These are phyloP conservation scores for Callocephalon fimbriatum DNA, from an alignment of 2,113 vertebrate genomes.

Conservation along the genomic window DNA sequence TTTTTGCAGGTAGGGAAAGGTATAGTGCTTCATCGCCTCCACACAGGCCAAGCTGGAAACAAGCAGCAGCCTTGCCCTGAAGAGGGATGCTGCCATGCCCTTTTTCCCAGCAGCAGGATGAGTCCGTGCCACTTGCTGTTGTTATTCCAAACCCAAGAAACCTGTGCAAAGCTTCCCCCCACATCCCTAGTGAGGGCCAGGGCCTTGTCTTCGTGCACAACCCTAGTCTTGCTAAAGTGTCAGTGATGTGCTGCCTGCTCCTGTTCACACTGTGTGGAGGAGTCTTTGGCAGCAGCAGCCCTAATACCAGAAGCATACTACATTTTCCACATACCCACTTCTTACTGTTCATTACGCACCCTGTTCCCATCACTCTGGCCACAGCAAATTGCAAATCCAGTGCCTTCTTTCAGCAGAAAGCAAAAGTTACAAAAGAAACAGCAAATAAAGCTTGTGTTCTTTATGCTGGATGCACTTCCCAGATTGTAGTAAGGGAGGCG, in stretches of 20 bases:
- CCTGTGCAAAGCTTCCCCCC: background rate
- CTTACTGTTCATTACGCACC: background rate
- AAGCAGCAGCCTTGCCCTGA: background rate
- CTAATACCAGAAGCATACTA: fast-evolving
- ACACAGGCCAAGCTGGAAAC: background rate
- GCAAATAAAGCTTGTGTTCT: background rate
- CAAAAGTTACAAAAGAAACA: background rate
- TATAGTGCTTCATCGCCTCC: background rate
- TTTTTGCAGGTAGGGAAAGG: background rate
- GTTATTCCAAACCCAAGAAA: background rate
- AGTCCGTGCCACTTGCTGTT: fast-evolving
- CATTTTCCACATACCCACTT: background rate
- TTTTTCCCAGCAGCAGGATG: background rate
- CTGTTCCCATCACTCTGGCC: background rate
- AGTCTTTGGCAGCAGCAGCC: background rate
- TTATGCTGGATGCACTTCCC: background rate
- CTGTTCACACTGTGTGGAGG: fast-evolving
- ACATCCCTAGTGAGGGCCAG: background rate
- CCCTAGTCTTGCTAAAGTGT: background rate
- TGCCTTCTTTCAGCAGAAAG: background rate
- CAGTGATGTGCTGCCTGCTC: background rate
- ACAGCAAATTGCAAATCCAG: background rate
- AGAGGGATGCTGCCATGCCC: background rate
- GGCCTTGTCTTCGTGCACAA: background rate
- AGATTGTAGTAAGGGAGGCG: background rate